Percentiles rank a stretch among this genome's conserved stretches.
These are phyloP conservation scores for Aphidius ervi DNA, from an alignment of 1,140 invertebrate species.

Conservation along the genomic window DNA sequence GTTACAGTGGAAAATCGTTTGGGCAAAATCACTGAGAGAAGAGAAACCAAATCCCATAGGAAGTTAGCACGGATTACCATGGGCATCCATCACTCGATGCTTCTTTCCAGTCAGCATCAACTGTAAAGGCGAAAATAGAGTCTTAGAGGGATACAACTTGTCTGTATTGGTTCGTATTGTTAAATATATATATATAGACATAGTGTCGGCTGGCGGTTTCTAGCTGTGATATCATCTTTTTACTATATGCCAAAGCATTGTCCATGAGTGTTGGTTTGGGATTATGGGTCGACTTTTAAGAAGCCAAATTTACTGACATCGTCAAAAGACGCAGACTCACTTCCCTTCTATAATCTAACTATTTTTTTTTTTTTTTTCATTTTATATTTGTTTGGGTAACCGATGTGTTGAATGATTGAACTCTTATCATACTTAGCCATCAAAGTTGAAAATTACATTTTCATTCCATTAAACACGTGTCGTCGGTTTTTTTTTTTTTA, in stretches of 20 bases:
- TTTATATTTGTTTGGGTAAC: background rate
- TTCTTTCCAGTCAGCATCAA: slow-evolving; percentile 27
- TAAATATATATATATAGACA: too few relatives aligned
- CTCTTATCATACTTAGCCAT: background rate
- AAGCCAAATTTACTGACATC: slow-evolving; percentile 9
- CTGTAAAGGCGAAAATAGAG: too few relatives aligned
- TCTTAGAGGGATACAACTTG: too few relatives aligned
- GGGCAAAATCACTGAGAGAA: slow-evolving; percentile 11
- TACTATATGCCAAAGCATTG: slow-evolving; percentile 2
- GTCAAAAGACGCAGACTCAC: slow-evolving; percentile 7
- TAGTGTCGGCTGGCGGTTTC: background rate
- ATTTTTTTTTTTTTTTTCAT: too few relatives aligned
- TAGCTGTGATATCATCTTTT: background rate
- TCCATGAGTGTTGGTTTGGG: slow-evolving; percentile 17
- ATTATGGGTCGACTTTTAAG: slow-evolving; percentile 25
- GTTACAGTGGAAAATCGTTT: slow-evolving; percentile 9
- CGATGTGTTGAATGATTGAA: slow-evolving; percentile 7
- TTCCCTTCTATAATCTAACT: background rate
- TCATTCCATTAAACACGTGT: too few relatives aligned
- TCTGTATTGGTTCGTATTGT: too few relatives aligned
- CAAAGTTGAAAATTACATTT: too few relatives aligned
- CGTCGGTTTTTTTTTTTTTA: too few relatives aligned
- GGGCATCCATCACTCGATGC: slow-evolving; percentile 40
- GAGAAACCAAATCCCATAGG: slow-evolving; percentile 38
- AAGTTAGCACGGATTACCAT: slow-evolving; percentile 44